Conservation (phyloP, 2,888 invertebrate species). For the Uloborus plumipes region DNA sequence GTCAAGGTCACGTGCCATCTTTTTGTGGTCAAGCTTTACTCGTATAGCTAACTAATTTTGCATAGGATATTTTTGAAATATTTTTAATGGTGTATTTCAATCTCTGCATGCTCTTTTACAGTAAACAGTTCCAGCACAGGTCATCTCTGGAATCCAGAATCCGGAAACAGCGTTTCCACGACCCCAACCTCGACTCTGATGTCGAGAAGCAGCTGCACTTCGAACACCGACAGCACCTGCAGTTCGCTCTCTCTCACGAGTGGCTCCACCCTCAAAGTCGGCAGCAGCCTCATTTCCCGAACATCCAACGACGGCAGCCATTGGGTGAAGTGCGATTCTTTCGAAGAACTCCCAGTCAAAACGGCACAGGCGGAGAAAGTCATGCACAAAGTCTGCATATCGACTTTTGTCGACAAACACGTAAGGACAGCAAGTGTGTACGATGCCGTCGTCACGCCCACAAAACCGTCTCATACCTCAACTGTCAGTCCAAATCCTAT, state of each 20-base stretch:
- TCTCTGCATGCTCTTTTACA: background rate
- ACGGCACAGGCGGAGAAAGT: conserved; percentile 23
- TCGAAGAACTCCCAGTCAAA: conserved; percentile 44
- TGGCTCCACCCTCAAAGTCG: conserved; percentile 66
- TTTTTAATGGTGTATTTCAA: too few species aligned
- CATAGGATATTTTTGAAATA: too few species aligned
- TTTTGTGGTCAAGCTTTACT: too few species aligned
- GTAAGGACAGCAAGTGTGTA: conserved; percentile 56
- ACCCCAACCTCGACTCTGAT: conserved; percentile 49
- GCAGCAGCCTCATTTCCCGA: conserved; percentile 1
- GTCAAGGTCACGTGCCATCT: too few species aligned
- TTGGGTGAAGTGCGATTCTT: conserved; percentile 52
- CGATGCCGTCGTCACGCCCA: conserved; percentile 18
- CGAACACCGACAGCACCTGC: conserved; percentile 67
- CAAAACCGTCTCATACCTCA: conserved; percentile 4
- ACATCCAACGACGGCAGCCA: conserved; percentile 25
- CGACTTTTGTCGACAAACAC: conserved; percentile 50
- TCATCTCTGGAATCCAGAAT: conserved; percentile 41
- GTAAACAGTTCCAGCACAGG: conserved; percentile 13
- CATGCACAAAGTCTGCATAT: conserved; percentile 49
- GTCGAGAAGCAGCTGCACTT: conserved; percentile 45
- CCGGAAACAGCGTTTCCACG: conserved; percentile 11
- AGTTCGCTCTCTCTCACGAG: conserved; percentile 68
- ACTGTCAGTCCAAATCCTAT: background rate
- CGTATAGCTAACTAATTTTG: too few species aligned